These are phyloP conservation scores for Pseudopodoces humilis DNA, from an alignment of 2,113 vertebrate species.

Conservation along the genomic window DNA sequence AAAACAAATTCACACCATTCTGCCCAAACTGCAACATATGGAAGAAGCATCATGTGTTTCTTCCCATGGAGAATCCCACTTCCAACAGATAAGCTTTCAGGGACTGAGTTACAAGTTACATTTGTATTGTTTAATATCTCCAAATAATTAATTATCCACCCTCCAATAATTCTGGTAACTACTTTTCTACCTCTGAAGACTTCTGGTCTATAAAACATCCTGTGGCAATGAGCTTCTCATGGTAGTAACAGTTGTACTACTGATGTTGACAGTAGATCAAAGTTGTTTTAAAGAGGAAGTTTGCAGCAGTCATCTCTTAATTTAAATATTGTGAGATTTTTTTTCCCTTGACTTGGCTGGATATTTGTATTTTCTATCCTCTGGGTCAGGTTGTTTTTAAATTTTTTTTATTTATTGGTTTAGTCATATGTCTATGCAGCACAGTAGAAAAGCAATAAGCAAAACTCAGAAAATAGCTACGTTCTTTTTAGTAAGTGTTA, in stretches of 20 bases:
- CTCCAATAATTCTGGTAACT: background rate
- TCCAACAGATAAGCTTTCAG: background rate
- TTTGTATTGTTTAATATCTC: background rate
- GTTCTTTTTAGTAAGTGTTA: conserved; percentile 2
- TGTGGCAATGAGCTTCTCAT: background rate
- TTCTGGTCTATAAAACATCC: background rate
- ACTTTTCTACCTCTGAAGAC: background rate
- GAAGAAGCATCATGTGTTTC: background rate
- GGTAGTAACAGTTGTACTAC: background rate
- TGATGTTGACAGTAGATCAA: background rate
- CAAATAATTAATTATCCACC: background rate
- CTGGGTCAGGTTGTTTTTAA: background rate
- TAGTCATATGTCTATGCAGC: background rate
- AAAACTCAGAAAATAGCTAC: conserved; percentile 42
- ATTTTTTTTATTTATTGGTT: conserved; percentile 16
- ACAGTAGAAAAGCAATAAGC: conserved; percentile 25
- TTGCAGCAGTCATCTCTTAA: background rate
- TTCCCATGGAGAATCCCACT: background rate
- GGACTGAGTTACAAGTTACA: background rate
- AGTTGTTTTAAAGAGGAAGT: background rate
- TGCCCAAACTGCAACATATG: background rate
- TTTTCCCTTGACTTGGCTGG: background rate
- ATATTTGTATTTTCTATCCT: background rate
- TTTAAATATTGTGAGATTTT: background rate
- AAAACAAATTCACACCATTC: background rate